Evolutionary conservation across 2,797 vertebrate genomes (phyloP), one percentile per base, ranked within the genome.

Genomic region (Argya squamiceps): DNA sequence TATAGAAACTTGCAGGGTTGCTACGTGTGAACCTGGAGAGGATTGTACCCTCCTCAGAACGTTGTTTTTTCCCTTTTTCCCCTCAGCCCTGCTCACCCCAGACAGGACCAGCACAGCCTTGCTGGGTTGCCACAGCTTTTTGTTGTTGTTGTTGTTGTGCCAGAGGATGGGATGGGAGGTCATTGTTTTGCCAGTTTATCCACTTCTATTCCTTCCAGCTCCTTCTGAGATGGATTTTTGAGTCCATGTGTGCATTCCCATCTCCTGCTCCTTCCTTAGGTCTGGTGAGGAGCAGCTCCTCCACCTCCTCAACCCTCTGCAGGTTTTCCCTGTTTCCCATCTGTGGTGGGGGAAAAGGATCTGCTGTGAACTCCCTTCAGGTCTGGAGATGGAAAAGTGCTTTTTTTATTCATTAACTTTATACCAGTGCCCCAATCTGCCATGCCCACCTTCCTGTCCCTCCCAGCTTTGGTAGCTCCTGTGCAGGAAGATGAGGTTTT

Each of bases 1-100:
- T 97, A 98, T 98, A 92, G 98, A 98, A 98, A 98, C 98, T 74
- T 95, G 84, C 86, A 80, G 97, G 95, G 98, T 98, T 98, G 98
- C 98, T 98, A 97, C 71, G 97, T 95, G 96, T 97, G 89, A 93
- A 98, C 97, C 97, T 97, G 97, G 92, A 97, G 98, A 98, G 97
- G 89, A 96, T 91, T 88, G 97, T 96, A 96, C 88, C 89, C 92
- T 96, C 91, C 84, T 88, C 26, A 18, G 93, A 96, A 96, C 94
- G 95, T 92, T 98, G 98, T 27, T 26, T 98, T 98, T 97, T 98
- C 97, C 91, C 96, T 86, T 95, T 86, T 95, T 97, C 81, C 86
- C 87, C 90, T 96, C 83, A 96, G 95, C 71, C 65, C 47, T 44
- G 89, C 89, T 88, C 69, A 36, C 46, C 62, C 87, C 74, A 68